Conservation (phyloP, 2,888 invertebrate genomes). For the Aleiodes alternator region DNA sequence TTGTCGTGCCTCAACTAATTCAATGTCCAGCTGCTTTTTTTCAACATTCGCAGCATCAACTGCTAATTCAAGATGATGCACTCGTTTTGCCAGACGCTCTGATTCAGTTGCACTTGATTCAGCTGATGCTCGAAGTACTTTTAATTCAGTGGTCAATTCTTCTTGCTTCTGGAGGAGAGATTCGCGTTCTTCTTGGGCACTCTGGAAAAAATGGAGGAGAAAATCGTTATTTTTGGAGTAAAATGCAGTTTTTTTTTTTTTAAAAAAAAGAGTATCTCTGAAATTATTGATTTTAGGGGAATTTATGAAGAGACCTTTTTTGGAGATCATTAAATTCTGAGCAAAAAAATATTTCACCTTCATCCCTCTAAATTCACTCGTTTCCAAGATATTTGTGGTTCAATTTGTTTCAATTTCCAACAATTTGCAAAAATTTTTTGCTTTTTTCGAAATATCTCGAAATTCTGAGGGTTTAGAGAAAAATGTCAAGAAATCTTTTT, state of each 20-base stretch:
- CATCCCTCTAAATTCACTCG: too few species aligned
- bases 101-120: conserved; percentile 81
- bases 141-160: conserved; percentile 84
- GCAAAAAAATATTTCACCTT: too few species aligned
- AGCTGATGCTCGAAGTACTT: conserved; percentile 80
- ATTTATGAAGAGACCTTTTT: background rate
- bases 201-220: conserved; percentile 69
- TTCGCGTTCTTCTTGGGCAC: conserved; percentile 88
- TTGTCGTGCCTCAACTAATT: conserved; percentile 84
- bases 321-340: too few species aligned
- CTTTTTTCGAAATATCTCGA: too few species aligned
- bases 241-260: too few species aligned
- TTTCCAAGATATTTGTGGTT: too few species aligned
- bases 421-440: too few species aligned
- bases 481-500: background rate
- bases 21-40: conserved; percentile 84
- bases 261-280: background rate
- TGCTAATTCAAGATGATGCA: conserved; percentile 83
- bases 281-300: background rate
- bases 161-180: conserved; percentile 85
- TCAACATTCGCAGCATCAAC: conserved; percentile 86
- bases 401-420: too few species aligned
- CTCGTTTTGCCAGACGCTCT: conserved; percentile 82
- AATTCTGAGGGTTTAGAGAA: background rate
- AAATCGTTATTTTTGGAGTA: background rate